A percentile compares a stretch with the other conserved stretches of the same genome.
phyloP scores from a whole-genome alignment of 2,113 vertebrate species.

The Apodemus speciosus region DNA sequence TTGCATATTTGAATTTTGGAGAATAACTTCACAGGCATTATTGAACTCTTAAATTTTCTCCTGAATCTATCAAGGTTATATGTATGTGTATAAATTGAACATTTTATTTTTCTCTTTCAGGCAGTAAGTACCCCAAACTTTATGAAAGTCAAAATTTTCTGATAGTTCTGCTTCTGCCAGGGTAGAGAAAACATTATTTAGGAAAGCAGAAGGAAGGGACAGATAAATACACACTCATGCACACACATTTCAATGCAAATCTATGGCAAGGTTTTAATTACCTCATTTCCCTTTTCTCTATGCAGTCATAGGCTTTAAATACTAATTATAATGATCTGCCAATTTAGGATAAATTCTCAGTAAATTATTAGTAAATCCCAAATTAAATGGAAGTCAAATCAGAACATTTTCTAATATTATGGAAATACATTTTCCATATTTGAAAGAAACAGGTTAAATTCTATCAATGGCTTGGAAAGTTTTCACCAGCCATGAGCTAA shows the following conservation, averaged over 20 bases:
- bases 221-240: neutral
- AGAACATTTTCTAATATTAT: neutral
- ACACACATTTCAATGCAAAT: neutral
- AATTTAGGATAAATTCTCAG: neutral
- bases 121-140: neutral
- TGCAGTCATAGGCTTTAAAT: neutral
- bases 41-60: neutral
- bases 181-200: neutral
- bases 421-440: neutral
- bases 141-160: neutral
- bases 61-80: neutral
- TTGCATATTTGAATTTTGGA: neutral
- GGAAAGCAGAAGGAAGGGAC: neutral
- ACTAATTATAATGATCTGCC: neutral
- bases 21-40: neutral
- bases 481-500: slow-evolving; percentile 8
- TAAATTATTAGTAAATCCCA: neutral
- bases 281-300: neutral
- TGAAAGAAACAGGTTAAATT: neutral
- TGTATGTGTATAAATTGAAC: neutral
- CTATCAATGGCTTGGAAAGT: neutral
- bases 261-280: neutral
- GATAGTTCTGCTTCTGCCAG: neutral
- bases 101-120: neutral
- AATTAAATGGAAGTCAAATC: neutral